Conservation (phyloP, 2,113 vertebrate species). For the Chrysochloris asiatica region DNA sequence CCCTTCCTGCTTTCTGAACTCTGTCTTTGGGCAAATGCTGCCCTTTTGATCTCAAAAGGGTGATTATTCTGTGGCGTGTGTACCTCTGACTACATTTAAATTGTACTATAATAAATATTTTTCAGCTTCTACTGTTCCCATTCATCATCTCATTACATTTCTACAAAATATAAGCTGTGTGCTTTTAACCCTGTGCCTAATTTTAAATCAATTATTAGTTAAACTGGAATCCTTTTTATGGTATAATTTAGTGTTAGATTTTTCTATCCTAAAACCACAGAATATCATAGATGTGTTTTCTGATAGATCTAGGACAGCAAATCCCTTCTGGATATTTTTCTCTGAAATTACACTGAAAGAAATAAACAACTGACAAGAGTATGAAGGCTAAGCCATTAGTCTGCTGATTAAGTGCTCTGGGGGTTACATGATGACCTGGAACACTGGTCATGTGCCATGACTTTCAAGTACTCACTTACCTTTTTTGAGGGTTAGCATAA, state of each 20-base stretch:
- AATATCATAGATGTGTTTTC: slow-evolving; percentile 86
- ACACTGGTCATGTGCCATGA: background rate
- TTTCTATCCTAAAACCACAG: slow-evolving; percentile 76
- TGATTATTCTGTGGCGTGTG: too few relatives aligned
- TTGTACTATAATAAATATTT: background rate
- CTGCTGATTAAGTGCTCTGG: slow-evolving; percentile 63
- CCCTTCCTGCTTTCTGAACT: too few relatives aligned
- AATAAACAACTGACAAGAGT: slow-evolving; percentile 84
- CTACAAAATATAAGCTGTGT: background rate
- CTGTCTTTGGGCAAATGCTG: too few relatives aligned
- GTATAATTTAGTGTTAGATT: slow-evolving; percentile 67
- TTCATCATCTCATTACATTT: background rate
- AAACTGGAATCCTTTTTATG: slow-evolving; percentile 60
- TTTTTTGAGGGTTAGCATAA: background rate
- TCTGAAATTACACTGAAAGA: slow-evolving; percentile 86
- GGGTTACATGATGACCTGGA: background rate
- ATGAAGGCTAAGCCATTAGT: background rate
- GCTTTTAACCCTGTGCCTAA: background rate
- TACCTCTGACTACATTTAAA: background rate
- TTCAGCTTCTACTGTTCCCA: background rate
- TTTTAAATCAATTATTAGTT: slow-evolving; percentile 56
- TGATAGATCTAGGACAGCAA: slow-evolving; percentile 88
- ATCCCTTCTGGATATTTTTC: slow-evolving; percentile 88
- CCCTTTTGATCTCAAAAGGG: too few relatives aligned
- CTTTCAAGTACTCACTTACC: background rate